Evolutionary conservation across 2,888 invertebrate species (phyloP).

Genomic region (Machimus atricapillus): DNA sequence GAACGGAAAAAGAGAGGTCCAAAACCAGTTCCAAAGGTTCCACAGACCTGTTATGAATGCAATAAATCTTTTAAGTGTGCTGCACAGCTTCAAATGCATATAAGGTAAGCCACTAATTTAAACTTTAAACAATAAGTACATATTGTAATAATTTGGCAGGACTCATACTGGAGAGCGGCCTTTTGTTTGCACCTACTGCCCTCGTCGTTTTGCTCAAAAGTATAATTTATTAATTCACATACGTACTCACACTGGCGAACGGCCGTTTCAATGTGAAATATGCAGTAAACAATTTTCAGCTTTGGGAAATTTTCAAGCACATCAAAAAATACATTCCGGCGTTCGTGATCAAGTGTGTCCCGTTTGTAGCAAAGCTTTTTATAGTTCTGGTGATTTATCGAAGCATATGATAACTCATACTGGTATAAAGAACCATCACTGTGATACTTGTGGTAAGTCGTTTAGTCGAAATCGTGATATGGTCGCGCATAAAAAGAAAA

Average conservation of each 20-base stretch:
- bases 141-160: constrained; percentile 53
- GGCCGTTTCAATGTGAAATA: constrained; percentile 70
- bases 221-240: constrained; percentile 69
- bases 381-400: constrained; percentile 68
- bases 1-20: constrained; percentile 69
- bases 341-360: constrained; percentile 69
- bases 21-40: constrained; percentile 67
- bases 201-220: constrained; percentile 68
- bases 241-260: constrained; percentile 67
- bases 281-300: constrained; percentile 71
- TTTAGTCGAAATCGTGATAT: constrained; percentile 68
- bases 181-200: constrained; percentile 66
- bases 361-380: constrained; percentile 68
- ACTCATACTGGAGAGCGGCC: constrained; percentile 71
- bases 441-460: constrained; percentile 66
- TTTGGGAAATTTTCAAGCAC: constrained; percentile 69
- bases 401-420: constrained; percentile 69
- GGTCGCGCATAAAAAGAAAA: constrained; percentile 62
- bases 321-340: constrained; percentile 70
- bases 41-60: constrained; percentile 68
- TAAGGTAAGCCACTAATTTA: constrained; percentile 59
- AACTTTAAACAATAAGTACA: background rate
- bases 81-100: constrained; percentile 69
- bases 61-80: constrained; percentile 69
- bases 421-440: constrained; percentile 67